Evolutionary conservation across 2,888 invertebrate species (phyloP), one percentile per base, ranked within the genome.

Genomic region (Lepidocyrtinus sp.): DNA sequence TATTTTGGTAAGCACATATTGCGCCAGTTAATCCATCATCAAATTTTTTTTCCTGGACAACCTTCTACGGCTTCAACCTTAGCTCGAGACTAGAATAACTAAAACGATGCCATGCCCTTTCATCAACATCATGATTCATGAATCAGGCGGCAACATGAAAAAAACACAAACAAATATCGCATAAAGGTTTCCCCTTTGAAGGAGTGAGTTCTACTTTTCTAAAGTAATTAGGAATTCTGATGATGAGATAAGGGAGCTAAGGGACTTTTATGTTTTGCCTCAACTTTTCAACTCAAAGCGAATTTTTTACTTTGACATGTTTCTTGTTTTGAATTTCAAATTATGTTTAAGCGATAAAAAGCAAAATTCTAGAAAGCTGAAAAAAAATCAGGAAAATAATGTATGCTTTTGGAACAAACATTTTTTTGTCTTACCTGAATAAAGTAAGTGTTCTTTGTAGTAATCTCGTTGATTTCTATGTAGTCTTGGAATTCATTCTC

Each of bases 391-490:
- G 55, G 65, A 24, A 46, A 63, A 45, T 61, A 64, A 26, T 46
- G 50, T 12, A 1, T 24, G 17, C 2, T 69, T 24, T 65, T 25
- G 7, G 12, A 17, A n/a, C n/a, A n/a, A n/a, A n/a, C n/a, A 21
- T 70, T 59, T 59, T 55, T 59, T 24, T 7, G 19, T 61, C 82
- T 88, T 89, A 96, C 97, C 94, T 97, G 97, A 90, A 97, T 95
- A 89, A 97, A 94, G 90, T 94, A 96, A 76, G 96, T 95, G 89
- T 97, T 97, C 90, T 96, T 96, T 81, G 95, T 94, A 85, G 95
- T 93, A 85, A 96, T 92, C 90, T 97, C 97, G 90, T 96, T 96
- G 85, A 98, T 93, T 91, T 98, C 98, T 89, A 98, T 97, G 89
- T 96, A 96, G 89, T 97, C 96, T 88, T 96, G 95, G 88, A 94